Conservation (phyloP, 2,113 vertebrate species). For the Emydocephalus ijimae region DNA sequence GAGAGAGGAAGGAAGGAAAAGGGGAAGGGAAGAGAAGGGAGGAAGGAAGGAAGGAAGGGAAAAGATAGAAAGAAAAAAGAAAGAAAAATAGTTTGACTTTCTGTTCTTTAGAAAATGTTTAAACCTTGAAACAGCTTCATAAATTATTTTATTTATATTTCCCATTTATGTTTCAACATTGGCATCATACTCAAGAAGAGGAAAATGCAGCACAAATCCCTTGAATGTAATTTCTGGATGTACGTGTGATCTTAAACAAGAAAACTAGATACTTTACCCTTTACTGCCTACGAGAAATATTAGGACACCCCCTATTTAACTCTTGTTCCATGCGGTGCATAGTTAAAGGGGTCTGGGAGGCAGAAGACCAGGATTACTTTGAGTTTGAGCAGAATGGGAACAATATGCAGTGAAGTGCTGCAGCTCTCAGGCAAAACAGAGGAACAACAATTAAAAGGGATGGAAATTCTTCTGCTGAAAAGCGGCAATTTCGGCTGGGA, state of each 20-base stretch:
- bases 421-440: slow-evolving; percentile 83
- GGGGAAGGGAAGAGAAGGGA: neutral
- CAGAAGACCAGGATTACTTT: slow-evolving; percentile 65
- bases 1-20: no score
- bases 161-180: neutral
- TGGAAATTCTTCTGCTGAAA: slow-evolving; percentile 45
- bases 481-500: slow-evolving; percentile 37
- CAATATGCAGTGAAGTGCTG: slow-evolving; percentile 81
- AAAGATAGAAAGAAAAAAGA: neutral
- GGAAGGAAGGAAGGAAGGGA: neutral
- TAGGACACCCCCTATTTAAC: slow-evolving; percentile 50
- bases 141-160: neutral
- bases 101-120: slow-evolving; percentile 1
- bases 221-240: neutral
- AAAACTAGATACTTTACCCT: slow-evolving; percentile 31
- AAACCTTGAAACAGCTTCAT: neutral
- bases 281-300: slow-evolving; percentile 46
- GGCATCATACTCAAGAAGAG: neutral
- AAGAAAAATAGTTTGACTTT: neutral
- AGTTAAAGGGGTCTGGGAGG: slow-evolving; percentile 40
- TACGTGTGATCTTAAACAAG: neutral
- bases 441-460: slow-evolving; percentile 77
- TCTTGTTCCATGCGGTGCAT: slow-evolving; percentile 33
- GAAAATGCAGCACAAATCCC: neutral
- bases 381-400: slow-evolving; percentile 73